Conservation (phyloP, 2,888 invertebrate genomes). For the Noctua janthe region DNA sequence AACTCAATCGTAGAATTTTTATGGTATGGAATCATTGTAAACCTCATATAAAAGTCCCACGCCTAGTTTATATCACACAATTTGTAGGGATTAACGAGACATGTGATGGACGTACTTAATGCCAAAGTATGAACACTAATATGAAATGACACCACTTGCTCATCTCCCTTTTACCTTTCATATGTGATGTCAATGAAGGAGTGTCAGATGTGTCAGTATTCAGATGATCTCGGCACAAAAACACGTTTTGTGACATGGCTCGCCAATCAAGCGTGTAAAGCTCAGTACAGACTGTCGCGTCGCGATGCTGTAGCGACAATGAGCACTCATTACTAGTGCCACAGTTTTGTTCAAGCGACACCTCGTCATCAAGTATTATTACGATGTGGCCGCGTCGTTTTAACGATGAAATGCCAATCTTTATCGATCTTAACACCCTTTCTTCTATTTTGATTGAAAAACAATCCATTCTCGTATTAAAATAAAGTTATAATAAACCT, state of each 20-base stretch:
- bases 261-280: conserved; percentile 7
- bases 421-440: not conserved
- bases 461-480: not conserved
- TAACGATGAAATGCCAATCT: not conserved
- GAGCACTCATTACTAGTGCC: too few relatives aligned
- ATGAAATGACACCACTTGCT: conserved; percentile 25
- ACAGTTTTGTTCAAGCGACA: not conserved
- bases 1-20: not conserved
- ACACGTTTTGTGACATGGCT: not conserved
- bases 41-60: not conserved
- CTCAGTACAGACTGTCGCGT: not conserved
- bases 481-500: not conserved
- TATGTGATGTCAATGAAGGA: not conserved
- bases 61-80: not conserved
- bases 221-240: not conserved
- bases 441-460: not conserved
- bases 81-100: not conserved
- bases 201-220: conserved; percentile 9
- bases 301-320: not conserved
- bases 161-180: not conserved
- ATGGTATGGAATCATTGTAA: not conserved
- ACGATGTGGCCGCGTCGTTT: not conserved
- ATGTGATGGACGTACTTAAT: conserved; percentile 28
- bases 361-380: not conserved
- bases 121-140: conserved; percentile 8